These are phyloP conservation scores for Ostrea denselamellosa DNA, from an alignment of 1,140 invertebrate genomes.

Conservation along the genomic window DNA sequence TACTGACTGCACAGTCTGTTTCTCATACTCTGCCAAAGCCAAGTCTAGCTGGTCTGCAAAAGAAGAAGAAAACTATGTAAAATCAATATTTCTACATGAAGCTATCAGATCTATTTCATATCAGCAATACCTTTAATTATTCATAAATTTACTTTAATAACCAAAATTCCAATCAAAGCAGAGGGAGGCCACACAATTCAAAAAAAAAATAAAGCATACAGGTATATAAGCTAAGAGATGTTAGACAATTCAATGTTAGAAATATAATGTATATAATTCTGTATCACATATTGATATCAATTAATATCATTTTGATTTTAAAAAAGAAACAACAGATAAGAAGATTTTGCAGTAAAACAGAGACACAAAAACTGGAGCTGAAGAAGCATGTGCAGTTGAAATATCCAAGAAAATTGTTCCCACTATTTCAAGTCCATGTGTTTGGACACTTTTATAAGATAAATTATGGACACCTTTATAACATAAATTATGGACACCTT, in stretches of 20 bases:
- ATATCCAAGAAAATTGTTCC: neutral
- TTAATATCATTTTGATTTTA: neutral
- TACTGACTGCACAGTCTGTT: constrained; percentile 31
- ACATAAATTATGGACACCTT: too few species aligned
- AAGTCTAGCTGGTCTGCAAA: constrained; percentile 74
- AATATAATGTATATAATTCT: neutral
- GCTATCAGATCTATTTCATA: neutral
- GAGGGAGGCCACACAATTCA: neutral
- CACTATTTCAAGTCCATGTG: neutral
- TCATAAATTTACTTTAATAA: neutral
- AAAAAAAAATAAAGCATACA: neutral
- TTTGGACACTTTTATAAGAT: too few species aligned
- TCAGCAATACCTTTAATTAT: neutral
- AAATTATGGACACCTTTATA: too few species aligned
- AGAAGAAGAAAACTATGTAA: constrained; percentile 48
- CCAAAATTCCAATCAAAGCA: neutral
- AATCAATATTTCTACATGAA: neutral
- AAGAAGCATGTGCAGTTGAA: constrained; percentile 7
- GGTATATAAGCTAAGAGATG: neutral
- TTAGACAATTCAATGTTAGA: neutral
- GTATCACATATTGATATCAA: neutral
- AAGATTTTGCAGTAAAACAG: neutral
- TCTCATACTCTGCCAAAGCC: constrained; percentile 70
- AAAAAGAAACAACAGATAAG: neutral
- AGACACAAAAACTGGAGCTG: neutral